These are phyloP conservation scores for Ursus arctos DNA, from an alignment of 2,113 vertebrate species.

Conservation along the genomic window DNA sequence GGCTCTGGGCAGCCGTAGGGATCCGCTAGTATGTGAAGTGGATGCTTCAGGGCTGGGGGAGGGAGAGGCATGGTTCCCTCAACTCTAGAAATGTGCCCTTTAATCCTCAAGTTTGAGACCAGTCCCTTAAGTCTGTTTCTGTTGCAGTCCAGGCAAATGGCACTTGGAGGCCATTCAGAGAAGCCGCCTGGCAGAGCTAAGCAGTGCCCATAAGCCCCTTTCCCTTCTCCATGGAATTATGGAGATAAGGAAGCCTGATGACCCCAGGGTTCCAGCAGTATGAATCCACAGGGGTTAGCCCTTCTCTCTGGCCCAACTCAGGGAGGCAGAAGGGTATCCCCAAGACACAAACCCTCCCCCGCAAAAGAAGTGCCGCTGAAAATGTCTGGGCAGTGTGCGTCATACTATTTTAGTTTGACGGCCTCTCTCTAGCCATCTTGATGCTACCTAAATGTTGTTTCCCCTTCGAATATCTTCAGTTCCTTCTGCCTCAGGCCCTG, in stretches of 20 bases:
- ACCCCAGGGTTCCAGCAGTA: not conserved
- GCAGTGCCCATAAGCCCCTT: not conserved
- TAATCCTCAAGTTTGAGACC: conserved; percentile 38
- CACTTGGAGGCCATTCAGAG: conserved; percentile 17
- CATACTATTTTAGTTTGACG: not conserved
- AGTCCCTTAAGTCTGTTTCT: not conserved
- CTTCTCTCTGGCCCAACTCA: conserved; percentile 11
- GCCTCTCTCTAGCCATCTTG: not conserved
- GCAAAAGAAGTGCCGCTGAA: not conserved
- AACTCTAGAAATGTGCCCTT: conserved; percentile 32
- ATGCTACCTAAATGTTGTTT: conserved; percentile 40
- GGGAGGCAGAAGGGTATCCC: not conserved
- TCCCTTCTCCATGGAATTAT: conserved; percentile 22
- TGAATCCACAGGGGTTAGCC: not conserved
- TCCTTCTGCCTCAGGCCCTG: conserved; percentile 15
- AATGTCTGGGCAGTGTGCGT: conserved; percentile 8
- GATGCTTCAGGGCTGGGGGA: not conserved
- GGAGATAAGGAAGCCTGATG: not conserved
- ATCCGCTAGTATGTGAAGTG: conserved; percentile 56
- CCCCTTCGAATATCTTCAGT: not conserved
- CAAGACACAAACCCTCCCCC: not conserved
- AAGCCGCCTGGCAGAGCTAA: conserved; percentile 18
- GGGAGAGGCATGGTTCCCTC: not conserved
- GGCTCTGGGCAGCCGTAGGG: conserved; percentile 1
- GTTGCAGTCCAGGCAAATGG: conserved; percentile 3